Evolutionary conservation across 1,140 invertebrate genomes (phyloP), one percentile per base, ranked within the genome.

Genomic region (Parasteatoda tepidariorum): DNA sequence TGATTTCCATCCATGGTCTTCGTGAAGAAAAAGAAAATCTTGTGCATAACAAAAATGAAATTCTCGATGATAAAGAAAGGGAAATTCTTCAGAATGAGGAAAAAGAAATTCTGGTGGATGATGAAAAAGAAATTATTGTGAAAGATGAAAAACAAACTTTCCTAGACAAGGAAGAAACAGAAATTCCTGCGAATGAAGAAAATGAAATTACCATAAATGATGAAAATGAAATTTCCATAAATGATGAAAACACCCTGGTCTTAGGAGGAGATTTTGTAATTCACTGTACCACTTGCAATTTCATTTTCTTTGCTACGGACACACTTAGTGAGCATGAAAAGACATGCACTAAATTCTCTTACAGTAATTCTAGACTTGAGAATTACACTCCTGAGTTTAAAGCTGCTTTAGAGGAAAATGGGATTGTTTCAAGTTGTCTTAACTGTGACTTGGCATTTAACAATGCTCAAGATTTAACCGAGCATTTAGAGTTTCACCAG

Each of bases 271-370:
- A 48, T 13, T 13, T 13, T 48, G 38, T 48, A 18, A n/a, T 59
- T 2, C 64, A 57, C 30, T 79, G 76, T 22, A 55, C 28, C 0
- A 9, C 41, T 57, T 79, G 76, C 22, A 79, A 79, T 31, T 79
- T 38, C 22, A 33, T 79, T n/a, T 59, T 79, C 26, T 34, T 67
- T n/a, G 34, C 41, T n/a, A 7, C 54, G 7, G 62, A 68, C 13
- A 64, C 48, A 5, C 26, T 68, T 24, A 11, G 68, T n/a, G 18
- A 28, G 9, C 76, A 79, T 41, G 31, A 38, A 55, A 9, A 33
- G 5, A 34, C 68, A 34, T 79, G 76, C 31, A 57, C 7, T n/a
- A 68, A 57, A 26, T 28, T 11, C 9, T 48, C 62, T 9, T 67
- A 41, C 22, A n/a, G n/a, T 30, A 55, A 75, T 30, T 62, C 59